A percentile compares a stretch with the other conserved stretches of the same genome.
Conservation (phyloP, 2,888 invertebrate genomes). For the Exephanes ischioxanthus region DNA sequence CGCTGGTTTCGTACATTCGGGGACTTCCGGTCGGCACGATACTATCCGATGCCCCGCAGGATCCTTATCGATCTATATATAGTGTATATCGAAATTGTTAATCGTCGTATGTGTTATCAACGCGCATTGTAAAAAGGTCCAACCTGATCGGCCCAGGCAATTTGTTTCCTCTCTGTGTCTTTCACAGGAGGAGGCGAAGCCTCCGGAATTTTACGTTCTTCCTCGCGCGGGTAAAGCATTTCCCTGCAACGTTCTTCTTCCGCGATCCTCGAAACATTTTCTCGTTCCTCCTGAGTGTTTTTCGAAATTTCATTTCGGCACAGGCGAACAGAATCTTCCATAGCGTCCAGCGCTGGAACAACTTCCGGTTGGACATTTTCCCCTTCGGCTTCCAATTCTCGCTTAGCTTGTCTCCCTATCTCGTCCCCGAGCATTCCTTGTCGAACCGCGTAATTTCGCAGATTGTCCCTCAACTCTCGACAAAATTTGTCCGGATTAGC, state of each 20-base stretch:
- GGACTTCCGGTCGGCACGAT: conserved; percentile 62
- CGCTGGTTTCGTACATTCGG: conserved; percentile 56
- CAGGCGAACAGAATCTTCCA: conserved; percentile 36
- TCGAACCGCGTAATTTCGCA: conserved; percentile 89
- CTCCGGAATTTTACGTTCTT: not conserved
- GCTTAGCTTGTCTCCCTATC: conserved; percentile 16
- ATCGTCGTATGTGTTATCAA: conserved; percentile 16
- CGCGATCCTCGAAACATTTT: not conserved
- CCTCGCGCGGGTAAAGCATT: not conserved
- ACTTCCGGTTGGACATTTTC: not conserved
- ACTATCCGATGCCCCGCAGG: conserved; percentile 66
- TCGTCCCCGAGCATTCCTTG: conserved; percentile 70
- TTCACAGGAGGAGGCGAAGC: not conserved
- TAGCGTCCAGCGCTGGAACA: not conserved
- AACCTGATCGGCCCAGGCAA: conserved; percentile 74
- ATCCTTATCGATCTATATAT: conserved; percentile 66
- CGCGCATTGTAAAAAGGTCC: conserved; percentile 25
- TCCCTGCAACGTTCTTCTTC: not conserved
- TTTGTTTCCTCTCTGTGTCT: conserved; percentile 52
- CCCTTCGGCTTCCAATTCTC: not conserved
- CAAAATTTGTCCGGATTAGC: conserved; percentile 91
- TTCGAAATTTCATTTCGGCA: conserved; percentile 20
- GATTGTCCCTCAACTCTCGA: conserved; percentile 88
- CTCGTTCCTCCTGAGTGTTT: not conserved
- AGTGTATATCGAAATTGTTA: not conserved